These are phyloP conservation scores for Hanleya hanleyi DNA, from an alignment of 2,888 invertebrate species.

Conservation along the genomic window DNA sequence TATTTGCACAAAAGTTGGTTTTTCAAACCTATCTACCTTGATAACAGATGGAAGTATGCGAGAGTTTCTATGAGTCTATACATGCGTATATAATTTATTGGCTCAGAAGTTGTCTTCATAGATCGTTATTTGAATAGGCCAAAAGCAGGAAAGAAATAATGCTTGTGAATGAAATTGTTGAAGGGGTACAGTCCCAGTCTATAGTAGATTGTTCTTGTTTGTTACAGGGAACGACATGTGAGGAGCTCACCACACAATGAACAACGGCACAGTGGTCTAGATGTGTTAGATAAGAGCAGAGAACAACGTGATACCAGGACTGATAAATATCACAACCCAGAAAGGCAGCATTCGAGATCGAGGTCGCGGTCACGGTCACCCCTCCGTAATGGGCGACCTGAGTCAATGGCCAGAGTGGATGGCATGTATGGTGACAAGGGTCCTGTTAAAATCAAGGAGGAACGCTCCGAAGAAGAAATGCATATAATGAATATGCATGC, in stretches of 20 bases:
- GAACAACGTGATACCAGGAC: not conserved
- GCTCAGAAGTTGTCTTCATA: too few species aligned
- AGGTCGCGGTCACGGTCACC: slow-evolving; percentile 61
- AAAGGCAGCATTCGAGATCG: slow-evolving; percentile 42
- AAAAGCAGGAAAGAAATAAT: too few species aligned
- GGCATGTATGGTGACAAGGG: slow-evolving; percentile 48
- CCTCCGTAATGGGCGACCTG: slow-evolving; percentile 57
- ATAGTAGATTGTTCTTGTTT: too few species aligned
- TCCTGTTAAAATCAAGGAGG: slow-evolving; percentile 58
- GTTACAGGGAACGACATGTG: not conserved
- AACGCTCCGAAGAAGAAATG: slow-evolving; percentile 53
- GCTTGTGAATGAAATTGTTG: too few species aligned
- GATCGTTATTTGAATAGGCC: too few species aligned
- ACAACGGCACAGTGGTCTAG: not conserved
- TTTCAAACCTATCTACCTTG: too few species aligned
- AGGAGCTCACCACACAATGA: not conserved
- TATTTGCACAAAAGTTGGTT: too few species aligned
- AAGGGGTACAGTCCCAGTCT: too few species aligned
- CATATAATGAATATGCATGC: slow-evolving; percentile 15
- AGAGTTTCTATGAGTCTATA: too few species aligned
- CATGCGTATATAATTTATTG: too few species aligned
- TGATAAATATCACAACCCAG: not conserved
- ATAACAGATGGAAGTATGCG: too few species aligned
- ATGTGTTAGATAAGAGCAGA: not conserved
- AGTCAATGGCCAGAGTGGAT: slow-evolving; percentile 43